These are phyloP conservation scores for Alectoris magna DNA, from an alignment of 2,797 vertebrate species.

Conservation along the genomic window DNA sequence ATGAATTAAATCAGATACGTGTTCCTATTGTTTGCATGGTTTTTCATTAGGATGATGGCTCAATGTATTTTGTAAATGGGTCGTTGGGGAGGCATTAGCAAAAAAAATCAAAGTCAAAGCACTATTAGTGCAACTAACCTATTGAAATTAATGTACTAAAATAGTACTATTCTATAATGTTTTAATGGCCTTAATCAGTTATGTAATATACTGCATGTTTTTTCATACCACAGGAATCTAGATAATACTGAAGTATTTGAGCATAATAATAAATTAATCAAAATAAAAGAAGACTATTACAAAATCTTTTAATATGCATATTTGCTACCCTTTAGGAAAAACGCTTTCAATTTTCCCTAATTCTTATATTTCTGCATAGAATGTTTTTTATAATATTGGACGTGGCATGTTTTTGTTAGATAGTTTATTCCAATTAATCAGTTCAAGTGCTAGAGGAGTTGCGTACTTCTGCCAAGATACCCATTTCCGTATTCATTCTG, in stretches of 20 bases:
- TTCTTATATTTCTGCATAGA: background rate
- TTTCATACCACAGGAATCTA: background rate
- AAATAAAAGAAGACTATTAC: background rate
- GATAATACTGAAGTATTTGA: background rate
- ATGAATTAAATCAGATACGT: background rate
- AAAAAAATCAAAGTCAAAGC: background rate
- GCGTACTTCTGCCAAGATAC: constrained; percentile 23
- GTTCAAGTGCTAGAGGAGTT: constrained; percentile 30
- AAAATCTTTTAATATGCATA: background rate
- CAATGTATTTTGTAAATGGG: background rate
- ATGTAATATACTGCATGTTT: background rate
- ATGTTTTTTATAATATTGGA: background rate
- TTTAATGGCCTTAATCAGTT: constrained; percentile 21
- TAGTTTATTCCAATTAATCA: constrained; percentile 48
- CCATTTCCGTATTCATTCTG: constrained; percentile 19
- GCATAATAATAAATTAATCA: constrained; percentile 1
- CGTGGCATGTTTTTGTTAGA: background rate
- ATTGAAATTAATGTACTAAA: constrained; percentile 6
- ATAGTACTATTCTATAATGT: background rate
- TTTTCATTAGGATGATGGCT: background rate
- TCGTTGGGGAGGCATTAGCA: accelerated
- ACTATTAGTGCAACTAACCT: background rate
- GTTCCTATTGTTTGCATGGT: background rate
- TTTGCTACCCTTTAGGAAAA: background rate
- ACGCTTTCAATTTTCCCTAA: background rate